Conservation (phyloP, 2,888 invertebrate genomes). For the Acronicta psi region DNA sequence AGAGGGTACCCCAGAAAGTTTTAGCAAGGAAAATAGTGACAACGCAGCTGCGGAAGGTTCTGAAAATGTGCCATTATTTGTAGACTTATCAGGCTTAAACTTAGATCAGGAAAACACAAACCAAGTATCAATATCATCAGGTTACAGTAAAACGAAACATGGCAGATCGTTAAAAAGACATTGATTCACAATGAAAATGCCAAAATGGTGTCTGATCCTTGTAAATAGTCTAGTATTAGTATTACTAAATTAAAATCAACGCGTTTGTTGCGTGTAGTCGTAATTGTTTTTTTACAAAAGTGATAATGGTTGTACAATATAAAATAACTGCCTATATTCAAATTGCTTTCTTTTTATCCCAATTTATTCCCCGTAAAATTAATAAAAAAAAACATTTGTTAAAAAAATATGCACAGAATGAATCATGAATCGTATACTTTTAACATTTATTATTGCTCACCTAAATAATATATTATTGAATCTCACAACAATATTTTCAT, state of each 20-base stretch:
- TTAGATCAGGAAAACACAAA: constrained; percentile 77
- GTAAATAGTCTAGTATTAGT: constrained; percentile 87
- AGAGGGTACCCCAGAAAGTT: constrained; percentile 82
- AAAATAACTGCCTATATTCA: constrained; percentile 77
- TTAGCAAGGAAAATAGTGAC: constrained; percentile 69
- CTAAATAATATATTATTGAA: no score
- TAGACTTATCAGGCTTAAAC: constrained; percentile 83
- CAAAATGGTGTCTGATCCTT: constrained; percentile 69
- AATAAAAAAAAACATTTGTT: no score
- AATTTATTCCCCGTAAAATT: not conserved
- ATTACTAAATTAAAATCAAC: constrained; percentile 86
- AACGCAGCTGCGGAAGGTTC: constrained; percentile 78
- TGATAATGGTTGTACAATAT: constrained; percentile 87
- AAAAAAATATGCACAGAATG: no score
- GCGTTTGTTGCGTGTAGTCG: constrained; percentile 81
- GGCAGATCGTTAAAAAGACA: constrained; percentile 84
- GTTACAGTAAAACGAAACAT: constrained; percentile 87
- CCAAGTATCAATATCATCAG: constrained; percentile 84
- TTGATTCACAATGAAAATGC: constrained; percentile 64
- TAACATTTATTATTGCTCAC: no score
- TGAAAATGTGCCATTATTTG: constrained; percentile 87
- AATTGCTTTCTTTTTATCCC: constrained; percentile 49
- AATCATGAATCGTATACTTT: no score
- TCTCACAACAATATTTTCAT: no score
- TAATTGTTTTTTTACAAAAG: constrained; percentile 79